Percentiles rank a stretch among this genome's conserved stretches.
phyloP scores from a whole-genome alignment of 2,888 invertebrate species.

The Protodeltote pygarga region DNA sequence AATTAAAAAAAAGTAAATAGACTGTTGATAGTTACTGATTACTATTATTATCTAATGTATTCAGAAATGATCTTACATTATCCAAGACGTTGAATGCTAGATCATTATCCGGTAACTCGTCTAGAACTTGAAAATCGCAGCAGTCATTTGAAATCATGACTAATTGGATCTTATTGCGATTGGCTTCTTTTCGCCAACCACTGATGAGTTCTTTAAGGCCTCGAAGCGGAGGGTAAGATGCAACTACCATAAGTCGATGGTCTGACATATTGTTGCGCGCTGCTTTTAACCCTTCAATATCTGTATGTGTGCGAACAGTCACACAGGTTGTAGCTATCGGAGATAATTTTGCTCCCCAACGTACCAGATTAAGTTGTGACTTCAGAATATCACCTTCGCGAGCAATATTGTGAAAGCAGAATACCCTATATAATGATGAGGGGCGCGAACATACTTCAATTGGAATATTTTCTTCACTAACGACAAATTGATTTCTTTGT shows the following conservation, averaged over 20 bases:
- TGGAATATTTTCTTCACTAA: conserved; percentile 27
- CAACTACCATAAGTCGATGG: conserved; percentile 43
- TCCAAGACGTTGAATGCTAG: conserved; percentile 43
- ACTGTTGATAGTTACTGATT: too few species aligned
- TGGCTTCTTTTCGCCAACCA: conserved; percentile 45
- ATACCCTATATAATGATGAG: conserved; percentile 32
- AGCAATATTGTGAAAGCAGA: conserved; percentile 22
- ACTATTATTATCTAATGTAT: too few species aligned
- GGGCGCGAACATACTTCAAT: conserved; percentile 1
- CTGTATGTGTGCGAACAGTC: conserved; percentile 39
- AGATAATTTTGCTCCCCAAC: conserved; percentile 32
- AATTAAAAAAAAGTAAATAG: neutral
- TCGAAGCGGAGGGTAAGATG: conserved; percentile 44
- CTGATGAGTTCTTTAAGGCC: conserved; percentile 47
- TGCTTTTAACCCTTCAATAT: conserved; percentile 36
- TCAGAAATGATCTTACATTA: conserved; percentile 38
- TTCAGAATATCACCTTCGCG: conserved; percentile 15
- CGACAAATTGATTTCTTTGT: conserved; percentile 35
- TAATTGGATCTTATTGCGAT: conserved; percentile 41
- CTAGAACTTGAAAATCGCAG: conserved; percentile 15
- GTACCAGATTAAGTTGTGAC: conserved; percentile 37
- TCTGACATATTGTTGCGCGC: conserved; percentile 31
- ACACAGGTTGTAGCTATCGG: conserved; percentile 28
- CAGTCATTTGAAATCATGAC: conserved; percentile 34
- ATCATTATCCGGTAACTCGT: conserved; percentile 30